Evolutionary conservation across 2,113 vertebrate species (phyloP), one percentile per base, ranked within the genome.

Genomic region (Vulpes lagopus): DNA sequence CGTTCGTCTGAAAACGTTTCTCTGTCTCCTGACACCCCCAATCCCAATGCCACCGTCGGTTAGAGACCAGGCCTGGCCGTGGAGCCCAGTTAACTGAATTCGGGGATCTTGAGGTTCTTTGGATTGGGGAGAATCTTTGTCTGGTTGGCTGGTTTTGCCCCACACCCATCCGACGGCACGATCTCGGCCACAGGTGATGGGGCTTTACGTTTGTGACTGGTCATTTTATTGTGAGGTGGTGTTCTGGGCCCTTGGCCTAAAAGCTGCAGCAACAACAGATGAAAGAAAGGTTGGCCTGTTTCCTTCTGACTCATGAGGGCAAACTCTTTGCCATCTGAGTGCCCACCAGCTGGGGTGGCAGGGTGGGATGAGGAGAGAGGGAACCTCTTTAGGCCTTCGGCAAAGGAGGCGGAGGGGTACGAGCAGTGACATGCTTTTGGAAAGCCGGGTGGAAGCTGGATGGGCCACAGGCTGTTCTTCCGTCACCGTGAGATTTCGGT

Each of bases 1-100:
- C 95, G 85, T 92, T 94, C 83, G 81, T 96, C 89, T 98, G 97
- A 98, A 98, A 98, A 98, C 8, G 43, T 43, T 43, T 7, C 96
- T 96, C 78, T 93, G 94, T 94, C 91, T 55, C 94, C 91, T 73
- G 62, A 62, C n/a, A 69, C 30, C 32, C 8, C 8, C 16, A 0
- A 5, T 23, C 8, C 8, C 16, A 0, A 5, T 23, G 10, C 9
- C 71, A 74, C 0, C 6, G 73, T 51, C 22, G 6, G 78, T 38
- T 57, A 35, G 65, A 74, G 64, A 22, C 2, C 73, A 87, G 30
- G 7, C 59, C 59, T 35, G 35, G 78, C 2, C 8, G 1, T 11
- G 62, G 35, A 16, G 38, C 30, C 12, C 4, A 23, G 8, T 30
- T 1, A n/a, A 49, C 8, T 0, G 38, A 51, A 67, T 19, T 74